phyloP scores from a whole-genome alignment of 2,888 invertebrate genomes.

The Frankliniella fusca region DNA sequence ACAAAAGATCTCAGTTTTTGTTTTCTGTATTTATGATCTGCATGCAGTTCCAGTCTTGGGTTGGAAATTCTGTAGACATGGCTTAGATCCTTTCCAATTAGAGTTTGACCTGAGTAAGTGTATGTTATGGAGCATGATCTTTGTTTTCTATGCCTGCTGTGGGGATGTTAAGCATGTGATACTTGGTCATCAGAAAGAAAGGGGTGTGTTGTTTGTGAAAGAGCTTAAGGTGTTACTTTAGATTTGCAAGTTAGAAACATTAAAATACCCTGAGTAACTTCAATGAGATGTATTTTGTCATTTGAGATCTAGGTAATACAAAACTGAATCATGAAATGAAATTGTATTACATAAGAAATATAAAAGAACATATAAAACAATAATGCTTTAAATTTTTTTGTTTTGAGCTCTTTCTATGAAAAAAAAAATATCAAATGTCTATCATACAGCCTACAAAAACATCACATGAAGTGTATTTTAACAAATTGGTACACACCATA shows the following conservation, averaged over 20 bases:
- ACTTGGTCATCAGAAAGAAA: too few species aligned
- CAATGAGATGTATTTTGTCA: conserved; percentile 19
- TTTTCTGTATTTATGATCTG: neutral
- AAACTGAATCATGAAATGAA: conserved; percentile 16
- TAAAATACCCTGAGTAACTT: neutral
- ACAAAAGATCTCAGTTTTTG: neutral
- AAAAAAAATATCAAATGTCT: neutral
- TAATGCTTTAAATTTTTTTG: neutral
- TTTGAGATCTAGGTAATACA: conserved; percentile 23
- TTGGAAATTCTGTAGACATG: too few species aligned
- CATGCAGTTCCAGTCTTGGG: neutral
- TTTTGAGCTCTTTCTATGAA: neutral
- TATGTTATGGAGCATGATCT: too few species aligned
- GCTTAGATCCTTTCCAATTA: too few species aligned
- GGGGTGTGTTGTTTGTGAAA: too few species aligned
- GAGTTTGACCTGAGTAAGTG: too few species aligned
- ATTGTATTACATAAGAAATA: neutral
- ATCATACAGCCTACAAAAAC: conserved; percentile 2
- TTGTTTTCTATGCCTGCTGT: too few species aligned
- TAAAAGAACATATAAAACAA: conserved; percentile 8
- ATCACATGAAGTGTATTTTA: conserved; percentile 20
- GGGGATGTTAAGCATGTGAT: too few species aligned
- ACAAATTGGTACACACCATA: neutral
- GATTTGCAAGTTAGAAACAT: neutral
- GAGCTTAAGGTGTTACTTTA: too few species aligned